Evolutionary conservation across 2,113 vertebrate genomes (phyloP).

Genomic region (Cyphotilapia sp.): DNA sequence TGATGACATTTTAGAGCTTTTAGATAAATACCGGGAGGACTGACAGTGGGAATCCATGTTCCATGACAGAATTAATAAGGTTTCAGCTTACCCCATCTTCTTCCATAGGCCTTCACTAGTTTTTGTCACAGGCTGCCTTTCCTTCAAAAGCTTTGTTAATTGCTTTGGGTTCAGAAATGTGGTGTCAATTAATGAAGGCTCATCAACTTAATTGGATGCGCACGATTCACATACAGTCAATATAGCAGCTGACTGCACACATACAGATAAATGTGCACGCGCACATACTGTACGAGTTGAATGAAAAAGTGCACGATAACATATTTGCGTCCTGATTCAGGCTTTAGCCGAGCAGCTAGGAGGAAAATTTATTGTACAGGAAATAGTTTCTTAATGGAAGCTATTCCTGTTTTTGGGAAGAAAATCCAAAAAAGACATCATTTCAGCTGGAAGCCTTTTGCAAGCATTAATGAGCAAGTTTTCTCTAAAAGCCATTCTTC

Average conservation of each 20-base stretch:
- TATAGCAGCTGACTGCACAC: background rate
- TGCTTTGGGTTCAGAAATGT: slow-evolving; percentile 19
- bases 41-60: background rate
- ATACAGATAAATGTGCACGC: background rate
- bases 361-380: background rate
- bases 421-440: background rate
- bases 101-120: background rate
- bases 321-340: background rate
- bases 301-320: background rate
- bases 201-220: slow-evolving; percentile 43
- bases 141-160: slow-evolving; percentile 36
- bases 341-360: background rate
- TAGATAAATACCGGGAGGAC: background rate
- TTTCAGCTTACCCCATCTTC: background rate
- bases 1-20: background rate
- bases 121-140: background rate
- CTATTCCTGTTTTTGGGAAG: background rate
- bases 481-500: background rate
- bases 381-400: background rate
- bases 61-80: background rate
- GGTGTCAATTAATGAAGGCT: slow-evolving; percentile 20
- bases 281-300: background rate
- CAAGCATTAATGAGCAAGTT: background rate
- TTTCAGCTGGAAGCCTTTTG: background rate
- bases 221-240: background rate